Evolutionary conservation across 1,140 invertebrate genomes (phyloP).

Genomic region (Drosophila biarmipes): DNA sequence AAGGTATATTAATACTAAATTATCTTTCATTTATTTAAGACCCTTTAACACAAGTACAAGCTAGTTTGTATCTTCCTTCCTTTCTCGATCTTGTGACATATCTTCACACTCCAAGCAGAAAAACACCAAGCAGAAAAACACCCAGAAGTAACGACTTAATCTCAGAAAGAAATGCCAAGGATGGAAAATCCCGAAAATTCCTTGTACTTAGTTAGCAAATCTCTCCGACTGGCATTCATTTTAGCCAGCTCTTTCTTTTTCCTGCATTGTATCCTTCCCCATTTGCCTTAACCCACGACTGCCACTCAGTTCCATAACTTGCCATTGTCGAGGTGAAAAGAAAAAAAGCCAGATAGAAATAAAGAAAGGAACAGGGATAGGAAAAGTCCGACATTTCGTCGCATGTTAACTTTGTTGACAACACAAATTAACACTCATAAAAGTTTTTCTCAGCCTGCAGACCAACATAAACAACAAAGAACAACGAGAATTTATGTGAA

Average conservation of each 20-base stretch:
- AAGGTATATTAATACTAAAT: too few species aligned
- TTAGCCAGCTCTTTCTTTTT: conserved; percentile 14
- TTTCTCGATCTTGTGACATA: neutral
- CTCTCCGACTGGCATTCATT: neutral
- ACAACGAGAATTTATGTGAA: conserved; percentile 72
- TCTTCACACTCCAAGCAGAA: neutral
- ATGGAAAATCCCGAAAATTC: conserved; percentile 8
- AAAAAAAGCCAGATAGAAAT: neutral
- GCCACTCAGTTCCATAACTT: conserved; percentile 17
- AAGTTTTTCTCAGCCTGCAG: conserved; percentile 61
- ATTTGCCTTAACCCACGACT: conserved; percentile 11
- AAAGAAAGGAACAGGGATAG: neutral
- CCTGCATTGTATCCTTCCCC: neutral
- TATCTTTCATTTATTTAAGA: too few species aligned
- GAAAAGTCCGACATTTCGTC: conserved; percentile 27
- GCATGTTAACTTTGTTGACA: conserved; percentile 78
- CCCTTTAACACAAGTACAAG: too few species aligned
- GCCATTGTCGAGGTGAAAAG: conserved; percentile 8
- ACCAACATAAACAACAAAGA: conserved; percentile 56
- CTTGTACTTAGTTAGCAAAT: conserved; percentile 19
- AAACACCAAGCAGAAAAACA: neutral
- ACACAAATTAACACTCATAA: conserved; percentile 81
- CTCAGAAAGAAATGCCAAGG: neutral
- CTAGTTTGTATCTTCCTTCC: too few species aligned
- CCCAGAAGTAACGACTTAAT: conserved; percentile 5